Evolutionary conservation across 92 coral and sea anemone species (phyloP).

Genomic region (Umimayanthus kanabou): DNA sequence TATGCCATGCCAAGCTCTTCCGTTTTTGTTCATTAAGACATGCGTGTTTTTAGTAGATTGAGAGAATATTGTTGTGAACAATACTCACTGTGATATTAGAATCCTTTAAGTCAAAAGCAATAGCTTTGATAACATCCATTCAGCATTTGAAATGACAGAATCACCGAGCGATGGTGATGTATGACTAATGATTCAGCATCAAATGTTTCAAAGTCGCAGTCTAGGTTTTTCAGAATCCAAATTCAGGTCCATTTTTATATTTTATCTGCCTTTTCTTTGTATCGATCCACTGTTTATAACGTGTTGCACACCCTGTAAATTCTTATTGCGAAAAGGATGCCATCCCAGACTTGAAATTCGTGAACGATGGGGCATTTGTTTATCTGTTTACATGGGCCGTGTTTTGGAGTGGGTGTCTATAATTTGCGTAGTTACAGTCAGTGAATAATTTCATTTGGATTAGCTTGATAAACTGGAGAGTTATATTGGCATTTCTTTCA

Average conservation of each 20-base stretch:
- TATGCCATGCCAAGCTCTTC: conserved; percentile 16
- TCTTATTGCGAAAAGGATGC: not conserved
- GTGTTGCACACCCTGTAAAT: not conserved
- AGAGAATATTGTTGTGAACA: not conserved
- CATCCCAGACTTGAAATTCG: not conserved
- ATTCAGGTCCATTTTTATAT: not conserved
- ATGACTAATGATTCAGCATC: conserved; percentile 30
- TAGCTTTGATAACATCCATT: not conserved
- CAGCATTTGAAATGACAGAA: conserved; percentile 19
- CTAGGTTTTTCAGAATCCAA: not conserved
- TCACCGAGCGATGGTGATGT: not conserved
- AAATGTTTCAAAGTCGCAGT: not conserved
- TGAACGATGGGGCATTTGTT: not conserved
- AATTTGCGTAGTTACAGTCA: conserved; percentile 20
- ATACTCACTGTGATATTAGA: not conserved
- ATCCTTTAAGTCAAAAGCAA: not conserved
- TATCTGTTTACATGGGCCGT: conserved; percentile 31
- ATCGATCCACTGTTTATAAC: not conserved
- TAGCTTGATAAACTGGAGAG: not conserved
- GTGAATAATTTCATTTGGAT: conserved; percentile 10
- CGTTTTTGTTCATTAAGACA: not conserved
- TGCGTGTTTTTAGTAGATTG: not conserved
- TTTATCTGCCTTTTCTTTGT: not conserved
- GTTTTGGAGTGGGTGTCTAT: conserved; percentile 31
- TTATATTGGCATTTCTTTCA: not conserved